Conservation (phyloP, 1,140 invertebrate genomes). For the Lepidurus apus region DNA sequence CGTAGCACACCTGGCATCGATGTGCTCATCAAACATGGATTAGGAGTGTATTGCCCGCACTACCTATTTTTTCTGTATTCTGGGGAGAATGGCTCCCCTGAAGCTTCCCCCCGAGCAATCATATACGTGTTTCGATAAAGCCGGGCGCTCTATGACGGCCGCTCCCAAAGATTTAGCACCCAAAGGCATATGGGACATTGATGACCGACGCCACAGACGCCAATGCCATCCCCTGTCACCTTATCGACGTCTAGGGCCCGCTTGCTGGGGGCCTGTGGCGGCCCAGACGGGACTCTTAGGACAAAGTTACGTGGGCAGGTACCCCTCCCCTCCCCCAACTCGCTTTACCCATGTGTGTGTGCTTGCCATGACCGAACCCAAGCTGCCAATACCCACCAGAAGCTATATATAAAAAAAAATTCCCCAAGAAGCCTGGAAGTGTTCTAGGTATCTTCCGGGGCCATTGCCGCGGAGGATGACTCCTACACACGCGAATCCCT, state of each 20-base stretch:
- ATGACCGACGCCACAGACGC: slow-evolving; percentile 7
- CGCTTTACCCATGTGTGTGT: neutral
- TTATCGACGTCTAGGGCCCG: slow-evolving; percentile 13
- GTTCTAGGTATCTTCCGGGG: neutral
- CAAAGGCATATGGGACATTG: slow-evolving; percentile 1
- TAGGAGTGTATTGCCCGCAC: neutral
- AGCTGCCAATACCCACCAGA: neutral
- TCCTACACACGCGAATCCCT: slow-evolving; percentile 3
- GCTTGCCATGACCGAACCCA: slow-evolving; percentile 1
- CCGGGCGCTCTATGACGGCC: neutral
- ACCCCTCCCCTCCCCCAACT: neutral
- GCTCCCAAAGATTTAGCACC: slow-evolving; percentile 18
- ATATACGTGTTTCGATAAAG: neutral
- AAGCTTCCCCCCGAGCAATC: neutral
- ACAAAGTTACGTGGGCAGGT: slow-evolving; percentile 9
- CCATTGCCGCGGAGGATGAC: neutral
- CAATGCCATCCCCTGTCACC: slow-evolving; percentile 17
- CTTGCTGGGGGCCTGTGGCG: neutral
- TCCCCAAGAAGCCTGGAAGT: neutral
- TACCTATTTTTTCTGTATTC: neutral
- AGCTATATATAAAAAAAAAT: slow-evolving; percentile 5
- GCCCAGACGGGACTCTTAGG: neutral
- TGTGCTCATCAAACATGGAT: slow-evolving; percentile 7
- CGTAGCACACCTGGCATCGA: neutral
- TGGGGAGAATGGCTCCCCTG: too few relatives aligned